A percentile compares a stretch with the other conserved stretches of the same genome.
phyloP scores from a whole-genome alignment of 2,888 invertebrate species.

The Monoplex corrugatus region DNA sequence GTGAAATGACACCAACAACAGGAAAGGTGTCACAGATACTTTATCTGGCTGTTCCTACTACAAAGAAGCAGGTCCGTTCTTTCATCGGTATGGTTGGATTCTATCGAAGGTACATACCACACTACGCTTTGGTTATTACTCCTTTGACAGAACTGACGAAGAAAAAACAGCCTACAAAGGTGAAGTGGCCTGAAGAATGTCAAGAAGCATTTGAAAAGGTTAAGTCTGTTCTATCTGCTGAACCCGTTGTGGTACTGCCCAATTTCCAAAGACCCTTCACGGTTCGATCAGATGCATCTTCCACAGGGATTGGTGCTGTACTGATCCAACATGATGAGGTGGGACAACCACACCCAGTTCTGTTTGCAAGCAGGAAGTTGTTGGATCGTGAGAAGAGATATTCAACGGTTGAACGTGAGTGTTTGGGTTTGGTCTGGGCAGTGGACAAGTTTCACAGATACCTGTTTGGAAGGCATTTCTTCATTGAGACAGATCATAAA shows the following conservation, averaged over 20 bases:
- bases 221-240: neutral
- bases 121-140: neutral
- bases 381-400: neutral
- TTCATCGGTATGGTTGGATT: neutral
- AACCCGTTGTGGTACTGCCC: neutral
- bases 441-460: neutral
- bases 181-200: neutral
- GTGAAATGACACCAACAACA: neutral
- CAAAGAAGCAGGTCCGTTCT: too few relatives aligned
- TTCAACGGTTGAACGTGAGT: neutral
- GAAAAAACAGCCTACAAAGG: neutral
- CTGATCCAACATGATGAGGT: slow-evolving; percentile 12
- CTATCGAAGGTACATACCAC: neutral
- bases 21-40: neutral
- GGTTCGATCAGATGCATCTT: slow-evolving; percentile 36
- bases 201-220: neutral
- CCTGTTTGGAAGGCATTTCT: neutral
- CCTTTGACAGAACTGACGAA: neutral
- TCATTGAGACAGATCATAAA: too few relatives aligned
- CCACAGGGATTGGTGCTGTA: slow-evolving; percentile 41
- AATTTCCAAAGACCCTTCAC: slow-evolving; percentile 30
- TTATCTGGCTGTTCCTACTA: neutral
- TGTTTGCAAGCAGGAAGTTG: neutral
- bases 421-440: neutral
- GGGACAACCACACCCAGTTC: neutral